Conservation (phyloP, 2,113 vertebrate genomes). For the Aythya baeri region DNA sequence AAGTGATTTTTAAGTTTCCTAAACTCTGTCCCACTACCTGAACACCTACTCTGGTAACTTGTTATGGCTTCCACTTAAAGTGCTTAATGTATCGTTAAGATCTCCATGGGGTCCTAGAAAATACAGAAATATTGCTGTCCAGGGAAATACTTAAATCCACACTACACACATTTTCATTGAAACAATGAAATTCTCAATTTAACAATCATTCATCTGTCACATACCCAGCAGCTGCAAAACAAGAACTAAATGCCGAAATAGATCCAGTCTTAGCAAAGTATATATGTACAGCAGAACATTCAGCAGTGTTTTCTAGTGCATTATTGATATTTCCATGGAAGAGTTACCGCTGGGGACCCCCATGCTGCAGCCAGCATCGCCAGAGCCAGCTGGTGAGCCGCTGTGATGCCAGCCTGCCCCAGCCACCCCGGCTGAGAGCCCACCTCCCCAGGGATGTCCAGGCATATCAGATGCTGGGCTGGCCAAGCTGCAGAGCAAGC, state of each 20-base stretch:
- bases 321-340: fast-evolving
- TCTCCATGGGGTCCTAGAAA: neutral
- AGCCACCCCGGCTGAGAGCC: neutral
- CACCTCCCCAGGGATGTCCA: fast-evolving
- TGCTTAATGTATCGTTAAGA: neutral
- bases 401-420: fast-evolving
- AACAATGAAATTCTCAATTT: neutral
- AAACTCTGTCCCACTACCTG: neutral
- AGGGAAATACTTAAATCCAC: neutral
- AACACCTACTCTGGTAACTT: neutral
- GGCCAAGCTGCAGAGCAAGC: neutral
- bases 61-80: neutral
- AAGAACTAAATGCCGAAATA: neutral
- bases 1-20: neutral
- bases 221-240: neutral
- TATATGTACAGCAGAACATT: too few species aligned
- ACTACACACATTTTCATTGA: neutral
- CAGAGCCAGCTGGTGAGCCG: fast-evolving
- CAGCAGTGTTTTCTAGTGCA: neutral
- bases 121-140: neutral
- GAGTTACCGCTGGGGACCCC: neutral
- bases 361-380: fast-evolving
- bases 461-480: neutral
- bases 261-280: neutral
- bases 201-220: neutral